A percentile compares a stretch with the other conserved stretches of the same genome.
phyloP scores from a whole-genome alignment of 1,140 invertebrate species.

The Atta texana region DNA sequence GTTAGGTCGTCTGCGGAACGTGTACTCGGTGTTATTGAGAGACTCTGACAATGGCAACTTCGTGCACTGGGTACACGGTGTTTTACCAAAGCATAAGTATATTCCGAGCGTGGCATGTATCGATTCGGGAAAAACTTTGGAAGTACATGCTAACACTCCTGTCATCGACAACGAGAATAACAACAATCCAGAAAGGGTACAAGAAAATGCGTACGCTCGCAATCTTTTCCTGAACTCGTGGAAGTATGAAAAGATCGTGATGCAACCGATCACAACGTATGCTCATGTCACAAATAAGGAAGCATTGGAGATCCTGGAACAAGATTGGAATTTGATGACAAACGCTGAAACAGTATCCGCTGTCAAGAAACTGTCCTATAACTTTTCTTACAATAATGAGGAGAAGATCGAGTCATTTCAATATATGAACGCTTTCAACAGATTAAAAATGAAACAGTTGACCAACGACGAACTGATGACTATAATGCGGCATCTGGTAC shows the following conservation, averaged over 20 bases:
- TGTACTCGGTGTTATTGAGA: background rate
- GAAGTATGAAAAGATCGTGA: constrained; percentile 28
- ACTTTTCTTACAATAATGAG: background rate
- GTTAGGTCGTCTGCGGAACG: background rate
- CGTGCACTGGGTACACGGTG: too few relatives aligned
- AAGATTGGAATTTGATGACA: constrained; percentile 57
- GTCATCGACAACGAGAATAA: too few relatives aligned
- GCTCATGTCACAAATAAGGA: constrained; percentile 36
- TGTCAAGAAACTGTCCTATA: constrained; percentile 66
- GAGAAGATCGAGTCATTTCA: background rate
- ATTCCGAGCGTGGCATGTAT: background rate
- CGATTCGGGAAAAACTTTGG: background rate
- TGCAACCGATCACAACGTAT: background rate
- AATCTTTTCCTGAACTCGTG: constrained; percentile 42
- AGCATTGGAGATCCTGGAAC: constrained; percentile 35
- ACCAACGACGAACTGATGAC: constrained; percentile 7
- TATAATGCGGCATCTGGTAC: constrained; percentile 4
- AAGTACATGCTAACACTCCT: background rate
- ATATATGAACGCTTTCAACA: constrained; percentile 80
- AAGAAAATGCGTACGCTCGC: constrained; percentile 51
- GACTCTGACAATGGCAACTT: background rate
- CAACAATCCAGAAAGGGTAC: background rate
- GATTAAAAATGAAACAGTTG: background rate
- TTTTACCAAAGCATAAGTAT: too few relatives aligned
- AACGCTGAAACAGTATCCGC: constrained; percentile 56